A percentile compares a stretch with the other conserved stretches of the same genome.
Evolutionary conservation across 2,888 invertebrate species (phyloP).

Genomic region (Steinernema hermaphroditum): DNA sequence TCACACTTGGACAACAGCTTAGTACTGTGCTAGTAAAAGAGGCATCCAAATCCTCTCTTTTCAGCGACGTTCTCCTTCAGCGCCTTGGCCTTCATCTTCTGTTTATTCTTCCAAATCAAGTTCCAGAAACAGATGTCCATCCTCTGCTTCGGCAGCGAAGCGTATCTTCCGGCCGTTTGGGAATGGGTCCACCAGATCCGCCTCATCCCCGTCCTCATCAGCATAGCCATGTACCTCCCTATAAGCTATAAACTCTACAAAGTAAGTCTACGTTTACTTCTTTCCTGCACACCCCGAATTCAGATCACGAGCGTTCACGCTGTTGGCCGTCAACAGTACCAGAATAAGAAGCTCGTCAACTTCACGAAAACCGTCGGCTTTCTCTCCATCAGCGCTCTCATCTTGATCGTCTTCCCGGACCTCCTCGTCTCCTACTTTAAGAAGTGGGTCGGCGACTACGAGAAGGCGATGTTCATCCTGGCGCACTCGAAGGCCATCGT

Average conservation of each 20-base stretch:
- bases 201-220: slow-evolving; percentile 9
- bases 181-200: slow-evolving; percentile 23
- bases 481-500: slow-evolving; percentile 20
- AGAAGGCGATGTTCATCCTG: background rate
- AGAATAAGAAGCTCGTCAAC: background rate
- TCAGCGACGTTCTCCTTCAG: slow-evolving; percentile 19
- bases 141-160: background rate
- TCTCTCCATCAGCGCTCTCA: slow-evolving; percentile 6
- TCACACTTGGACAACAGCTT: too few species aligned
- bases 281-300: background rate
- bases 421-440: slow-evolving; percentile 15
- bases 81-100: slow-evolving; percentile 7
- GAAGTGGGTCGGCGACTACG: background rate
- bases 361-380: slow-evolving; percentile 24
- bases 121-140: background rate
- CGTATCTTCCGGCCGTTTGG: slow-evolving; percentile 16
- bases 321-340: slow-evolving; percentile 6
- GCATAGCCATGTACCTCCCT: slow-evolving; percentile 7
- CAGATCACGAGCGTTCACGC: background rate
- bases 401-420: slow-evolving; percentile 14
- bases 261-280: too few species aligned
- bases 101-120: slow-evolving; percentile 6
- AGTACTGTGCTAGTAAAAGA: too few species aligned
- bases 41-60: background rate
- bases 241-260: slow-evolving; percentile 15